Evolutionary conservation across 2,113 vertebrate genomes (phyloP).

Genomic region (Scytalopus superciliaris): DNA sequence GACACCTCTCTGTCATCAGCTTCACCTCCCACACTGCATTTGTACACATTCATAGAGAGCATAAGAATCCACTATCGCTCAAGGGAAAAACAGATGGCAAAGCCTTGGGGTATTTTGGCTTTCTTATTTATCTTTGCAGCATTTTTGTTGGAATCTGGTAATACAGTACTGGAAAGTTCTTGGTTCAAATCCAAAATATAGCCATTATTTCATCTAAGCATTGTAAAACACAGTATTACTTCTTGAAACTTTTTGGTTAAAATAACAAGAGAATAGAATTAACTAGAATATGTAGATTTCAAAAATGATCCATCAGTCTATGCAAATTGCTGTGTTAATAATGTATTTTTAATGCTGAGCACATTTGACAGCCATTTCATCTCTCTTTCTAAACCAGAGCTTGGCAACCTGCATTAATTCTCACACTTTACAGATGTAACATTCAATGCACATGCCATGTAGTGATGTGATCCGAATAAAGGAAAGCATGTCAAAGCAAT

Average conservation of each 20-base stretch:
- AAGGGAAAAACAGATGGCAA: neutral
- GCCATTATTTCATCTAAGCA: neutral
- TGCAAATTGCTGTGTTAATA: conserved; percentile 62
- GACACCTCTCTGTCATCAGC: neutral
- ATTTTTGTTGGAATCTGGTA: neutral
- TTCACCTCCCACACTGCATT: neutral
- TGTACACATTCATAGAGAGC: neutral
- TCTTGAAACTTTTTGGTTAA: conserved; percentile 51
- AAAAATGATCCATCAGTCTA: conserved; percentile 67
- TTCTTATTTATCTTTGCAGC: neutral
- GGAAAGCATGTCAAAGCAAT: conserved; percentile 48
- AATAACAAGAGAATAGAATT: conserved; percentile 52
- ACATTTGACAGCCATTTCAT: conserved; percentile 66
- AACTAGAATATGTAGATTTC: conserved; percentile 52
- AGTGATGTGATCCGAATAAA: conserved; percentile 48
- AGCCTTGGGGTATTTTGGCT: neutral
- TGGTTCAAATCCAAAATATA: neutral
- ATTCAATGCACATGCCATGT: conserved; percentile 45
- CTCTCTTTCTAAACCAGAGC: conserved; percentile 37
- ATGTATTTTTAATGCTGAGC: conserved; percentile 57
- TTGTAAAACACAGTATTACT: neutral
- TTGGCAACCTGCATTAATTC: conserved; percentile 58
- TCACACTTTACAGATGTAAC: conserved; percentile 52
- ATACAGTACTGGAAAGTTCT: neutral
- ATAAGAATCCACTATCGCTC: neutral